Evolutionary conservation across 2,113 vertebrate species (phyloP), one percentile per base, ranked within the genome.

Genomic region (Mystacornis crossleyi): DNA sequence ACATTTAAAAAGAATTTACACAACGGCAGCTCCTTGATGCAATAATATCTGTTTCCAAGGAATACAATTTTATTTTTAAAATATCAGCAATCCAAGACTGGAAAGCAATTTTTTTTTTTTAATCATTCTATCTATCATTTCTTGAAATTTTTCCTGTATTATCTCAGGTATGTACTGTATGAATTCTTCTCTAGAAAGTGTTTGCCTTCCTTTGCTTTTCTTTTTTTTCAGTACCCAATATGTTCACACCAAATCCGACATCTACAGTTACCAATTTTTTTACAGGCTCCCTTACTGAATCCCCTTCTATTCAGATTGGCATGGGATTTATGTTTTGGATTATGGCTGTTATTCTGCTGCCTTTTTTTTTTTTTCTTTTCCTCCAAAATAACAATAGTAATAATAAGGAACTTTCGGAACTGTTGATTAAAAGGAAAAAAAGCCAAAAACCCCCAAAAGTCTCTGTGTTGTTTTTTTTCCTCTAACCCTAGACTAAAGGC

Each of bases 31-130:
- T 72, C 12, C 14, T 53, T 88, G 31, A 34, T 57, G 9, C 8
- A 90, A 10, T 36, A 33, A n/a, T 19, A 36, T 36, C 18, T 87
- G 0, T 36, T 84, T 78, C 23, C 18, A 70, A 77, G 6, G 13
- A 88, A 18, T 13, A 17, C 25, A 24, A 7, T 50, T 55, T 75
- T 48, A 33, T n/a, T 79, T 26, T 81, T 73, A 66, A 89, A 91
- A 31, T 66, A 71, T 7, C 10, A 67, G 9, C 5, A 71, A 25
- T n/a, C 5, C 13, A 60, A 74, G 40, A 54, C 18, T 42, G 14
- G 34, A 34, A 67, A 45, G 4, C 1, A 14, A 42, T 9, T 38
- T 19, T 5, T 50, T 5, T 50, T 54, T 34, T 2, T 0, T 9
- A 61, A 28, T 25, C 0, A 54, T 83, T 86, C 14, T 13, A 18